Base-by-base conservation (phyloP, 2,797 vertebrate genomes). In the Epinephelus awoara region DNA sequence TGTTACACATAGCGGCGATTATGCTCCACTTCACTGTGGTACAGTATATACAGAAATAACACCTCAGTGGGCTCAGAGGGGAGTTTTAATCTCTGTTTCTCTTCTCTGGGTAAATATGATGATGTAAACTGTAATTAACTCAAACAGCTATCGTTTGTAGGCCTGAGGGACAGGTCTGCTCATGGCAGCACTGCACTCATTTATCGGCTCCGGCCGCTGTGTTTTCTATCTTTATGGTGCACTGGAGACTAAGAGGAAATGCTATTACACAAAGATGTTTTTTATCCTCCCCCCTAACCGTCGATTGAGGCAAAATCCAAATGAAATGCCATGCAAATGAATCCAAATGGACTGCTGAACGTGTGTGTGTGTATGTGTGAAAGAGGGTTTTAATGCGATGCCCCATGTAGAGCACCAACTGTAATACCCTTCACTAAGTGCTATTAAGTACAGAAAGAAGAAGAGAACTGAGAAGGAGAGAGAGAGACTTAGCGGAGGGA, bases 91-190 rank as follows among this genome's bases (percentile, higher is more conserved):
- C 86, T 90, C 84, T 42, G 75, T 89, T 90, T 88, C 88, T 88
- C 74, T 88, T 92, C 88, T 90, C 84, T 85, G 85, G 83, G 91
- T 93, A 95, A 94, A 94, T 92, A 94, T 88, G 90, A 94, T 91
- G 92, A 94, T 91, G 90, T 89, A 91, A 94, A 92, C 88, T 91
- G 92, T 94, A 95, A 94, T 94, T 94, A 94, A 92, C 87, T 91
- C 85, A 91, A 95, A 89, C 90, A 90, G 93, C 90, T 90, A 91
- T 90, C 75, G 85, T 93, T 79, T 89, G 90, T 84, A 84, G 86
- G 90, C 92, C 93, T 83, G 80, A 84, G 93, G 94, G 93, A 89
- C 79, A 44, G 76, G 85, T 83, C 86, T 77, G 86, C 89, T 91
- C 85, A 78, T 83, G 85, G 90, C 87, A 92, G 87, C 82, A 38